These are phyloP conservation scores for Cheilosia variabilis DNA, from an alignment of 2,888 invertebrate genomes.

Conservation along the genomic window DNA sequence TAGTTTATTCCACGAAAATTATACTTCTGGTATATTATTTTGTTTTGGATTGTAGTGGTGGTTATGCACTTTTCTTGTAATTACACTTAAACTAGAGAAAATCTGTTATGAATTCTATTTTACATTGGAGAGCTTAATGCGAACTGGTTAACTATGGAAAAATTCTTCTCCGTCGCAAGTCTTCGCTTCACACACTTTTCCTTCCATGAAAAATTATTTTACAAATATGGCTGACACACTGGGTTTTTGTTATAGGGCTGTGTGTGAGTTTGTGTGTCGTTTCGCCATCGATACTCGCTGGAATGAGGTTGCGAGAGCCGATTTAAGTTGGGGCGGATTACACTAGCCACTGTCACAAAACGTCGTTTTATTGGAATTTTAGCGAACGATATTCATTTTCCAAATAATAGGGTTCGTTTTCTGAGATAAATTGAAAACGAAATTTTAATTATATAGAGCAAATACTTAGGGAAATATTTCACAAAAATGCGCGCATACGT, in stretches of 20 bases:
- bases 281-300: conserved; percentile 54
- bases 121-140: conserved; percentile 74
- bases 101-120: conserved; percentile 57
- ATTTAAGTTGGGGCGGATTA: background rate
- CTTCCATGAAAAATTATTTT: conserved; percentile 71
- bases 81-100: conserved; percentile 72
- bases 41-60: conserved; percentile 36
- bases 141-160: conserved; percentile 73
- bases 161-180: conserved; percentile 74
- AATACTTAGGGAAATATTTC: too few relatives aligned
- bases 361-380: background rate
- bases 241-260: background rate
- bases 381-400: background rate
- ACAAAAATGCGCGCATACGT: too few relatives aligned
- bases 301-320: conserved; percentile 56
- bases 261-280: conserved; percentile 24
- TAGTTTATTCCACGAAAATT: conserved; percentile 57
- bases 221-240: conserved; percentile 71
- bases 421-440: too few relatives aligned
- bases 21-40: conserved; percentile 29
- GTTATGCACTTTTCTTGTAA: conserved; percentile 70
- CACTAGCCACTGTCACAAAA: background rate
- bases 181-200: conserved; percentile 72
- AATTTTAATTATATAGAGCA: too few relatives aligned
- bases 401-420: too few relatives aligned